Conservation (phyloP, 1,140 invertebrate genomes). For the Octopus sinensis region DNA sequence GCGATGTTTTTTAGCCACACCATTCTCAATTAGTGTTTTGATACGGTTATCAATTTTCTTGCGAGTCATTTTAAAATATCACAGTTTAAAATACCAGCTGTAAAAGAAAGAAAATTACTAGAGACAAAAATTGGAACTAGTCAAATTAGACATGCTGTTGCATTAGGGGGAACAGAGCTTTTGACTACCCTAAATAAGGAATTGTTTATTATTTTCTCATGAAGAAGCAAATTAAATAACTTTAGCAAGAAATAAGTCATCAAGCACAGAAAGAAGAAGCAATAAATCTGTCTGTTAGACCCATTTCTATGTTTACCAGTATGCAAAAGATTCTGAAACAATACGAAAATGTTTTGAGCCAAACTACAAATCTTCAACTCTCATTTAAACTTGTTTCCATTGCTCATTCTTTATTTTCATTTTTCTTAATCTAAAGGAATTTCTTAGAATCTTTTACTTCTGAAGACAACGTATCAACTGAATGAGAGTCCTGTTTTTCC, state of each 20-base stretch:
- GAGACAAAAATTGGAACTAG: neutral
- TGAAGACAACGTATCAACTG: too few relatives aligned
- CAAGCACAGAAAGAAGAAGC: neutral
- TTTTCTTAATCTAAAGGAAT: too few relatives aligned
- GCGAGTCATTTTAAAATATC: conserved; percentile 38
- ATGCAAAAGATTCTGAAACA: too few relatives aligned
- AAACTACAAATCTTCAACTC: too few relatives aligned
- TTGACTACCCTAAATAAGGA: neutral
- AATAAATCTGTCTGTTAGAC: too few relatives aligned
- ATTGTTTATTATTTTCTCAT: neutral
- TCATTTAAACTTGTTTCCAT: too few relatives aligned
- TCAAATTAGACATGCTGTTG: neutral
- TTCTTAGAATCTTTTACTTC: too few relatives aligned
- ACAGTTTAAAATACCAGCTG: neutral
- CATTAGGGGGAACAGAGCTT: too few relatives aligned
- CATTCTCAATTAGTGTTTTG: conserved; percentile 94
- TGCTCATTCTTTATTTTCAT: too few relatives aligned
- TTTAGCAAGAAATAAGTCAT: neutral
- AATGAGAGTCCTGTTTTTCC: too few relatives aligned
- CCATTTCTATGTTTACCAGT: too few relatives aligned
- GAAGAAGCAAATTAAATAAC: conserved; percentile 1
- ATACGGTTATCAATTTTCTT: conserved; percentile 98
- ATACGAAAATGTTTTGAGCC: too few relatives aligned
- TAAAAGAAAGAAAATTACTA: neutral
- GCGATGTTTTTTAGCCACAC: conserved; percentile 78